Percentiles rank a stretch among this genome's conserved stretches.
Conservation (phyloP, 2,797 vertebrate genomes). For the Mallotus villosus region DNA sequence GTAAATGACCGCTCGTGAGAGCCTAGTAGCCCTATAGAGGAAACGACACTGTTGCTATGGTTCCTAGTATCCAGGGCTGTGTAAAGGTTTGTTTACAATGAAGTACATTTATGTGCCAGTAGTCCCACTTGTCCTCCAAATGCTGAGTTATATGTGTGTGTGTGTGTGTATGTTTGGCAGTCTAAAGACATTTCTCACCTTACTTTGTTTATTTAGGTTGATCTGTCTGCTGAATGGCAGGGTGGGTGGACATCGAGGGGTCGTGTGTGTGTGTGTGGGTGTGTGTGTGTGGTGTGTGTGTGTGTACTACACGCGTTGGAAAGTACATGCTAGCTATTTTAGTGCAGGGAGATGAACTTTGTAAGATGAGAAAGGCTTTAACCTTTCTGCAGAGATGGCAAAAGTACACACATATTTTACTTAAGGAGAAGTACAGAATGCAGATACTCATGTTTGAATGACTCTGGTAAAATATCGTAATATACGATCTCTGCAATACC, state of each 20-base stretch:
- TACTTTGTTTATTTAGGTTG: background rate
- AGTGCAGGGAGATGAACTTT: constrained; percentile 41
- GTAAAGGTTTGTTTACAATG: background rate
- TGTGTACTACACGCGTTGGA: constrained; percentile 23
- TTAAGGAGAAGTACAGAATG: too few species aligned
- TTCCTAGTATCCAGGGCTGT: background rate
- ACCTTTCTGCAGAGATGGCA: constrained; percentile 46
- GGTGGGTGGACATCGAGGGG: background rate
- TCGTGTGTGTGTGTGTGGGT: background rate
- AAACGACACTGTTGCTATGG: background rate
- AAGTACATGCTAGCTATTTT: constrained; percentile 60
- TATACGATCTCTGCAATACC: too few species aligned
- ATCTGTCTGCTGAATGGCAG: constrained; percentile 1
- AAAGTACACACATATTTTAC: background rate
- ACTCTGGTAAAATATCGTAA: too few species aligned
- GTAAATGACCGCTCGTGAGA: background rate
- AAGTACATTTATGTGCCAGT: background rate
- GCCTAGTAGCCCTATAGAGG: too few species aligned
- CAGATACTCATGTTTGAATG: too few species aligned
- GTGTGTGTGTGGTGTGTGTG: constrained; percentile 10
- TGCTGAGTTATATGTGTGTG: background rate
- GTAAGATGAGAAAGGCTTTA: constrained; percentile 64
- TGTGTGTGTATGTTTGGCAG: constrained; percentile 11
- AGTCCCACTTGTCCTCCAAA: background rate
- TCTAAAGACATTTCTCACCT: constrained; percentile 8